Evolutionary conservation across 2,888 invertebrate genomes (phyloP), one percentile per base, ranked within the genome.

Genomic region (Koerneria pararmatus): DNA sequence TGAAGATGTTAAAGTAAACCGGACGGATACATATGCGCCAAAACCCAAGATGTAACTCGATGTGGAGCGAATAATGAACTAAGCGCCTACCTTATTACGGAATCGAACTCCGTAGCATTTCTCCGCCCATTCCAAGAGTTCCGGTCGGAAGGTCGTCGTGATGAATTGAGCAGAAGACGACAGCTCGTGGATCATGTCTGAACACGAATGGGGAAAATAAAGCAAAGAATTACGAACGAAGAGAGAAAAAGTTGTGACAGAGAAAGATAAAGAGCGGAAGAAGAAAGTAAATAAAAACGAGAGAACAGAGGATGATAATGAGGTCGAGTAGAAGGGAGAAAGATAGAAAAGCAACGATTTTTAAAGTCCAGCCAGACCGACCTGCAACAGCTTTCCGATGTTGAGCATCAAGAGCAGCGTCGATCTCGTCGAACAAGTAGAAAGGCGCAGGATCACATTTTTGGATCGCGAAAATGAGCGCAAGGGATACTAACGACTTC

Each of bases 371-470:
- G 11, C n/a, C 46, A 6, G 19, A 61, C 71, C 34, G 46, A 83
- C 83, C 78, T 29, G 83, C 95, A 19, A 98, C 97, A 22, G 95
- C 94, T 86, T 93, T 93, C 71, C 97, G 89, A 85, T 97, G 95
- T 83, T 94, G 93, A 0, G 95, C 91, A 86, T 98, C 98, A 65
- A 98, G 86, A 0, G 97, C 97, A 88, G 97, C 97, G 87, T 99
- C 98, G 80, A 99, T 98, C 87, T 99, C 98, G 87, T 99, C 98
- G 86, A 99, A 99, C 59, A 99, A 87, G 86, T 99, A 99, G 87
- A 99, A 99, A 0, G 98, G 98, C 1, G 98, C 98, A 0, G 98
- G 98, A 85, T 99, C 98, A 85, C 98, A 98, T 85, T 98, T 97
- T 87, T 99, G 98, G 83, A 99, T 99, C 68, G 98, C 95, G 86